These are phyloP conservation scores for Thermophis baileyi DNA, from an alignment of 2,113 vertebrate genomes.

Conservation along the genomic window DNA sequence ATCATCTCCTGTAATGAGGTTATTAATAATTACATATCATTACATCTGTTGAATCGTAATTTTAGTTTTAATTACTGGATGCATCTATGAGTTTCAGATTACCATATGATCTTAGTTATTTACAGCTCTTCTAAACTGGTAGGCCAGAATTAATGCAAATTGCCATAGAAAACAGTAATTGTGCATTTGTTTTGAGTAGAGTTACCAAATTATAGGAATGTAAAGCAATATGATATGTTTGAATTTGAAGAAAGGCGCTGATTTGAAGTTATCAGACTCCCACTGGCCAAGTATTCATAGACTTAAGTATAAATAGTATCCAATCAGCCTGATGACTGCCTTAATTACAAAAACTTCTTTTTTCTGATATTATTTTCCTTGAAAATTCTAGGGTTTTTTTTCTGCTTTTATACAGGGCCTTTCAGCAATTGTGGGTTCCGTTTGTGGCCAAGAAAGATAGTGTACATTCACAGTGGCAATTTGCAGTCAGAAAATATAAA, in stretches of 20 bases:
- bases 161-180: constrained; percentile 28
- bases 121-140: constrained; percentile 14
- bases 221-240: constrained; percentile 10
- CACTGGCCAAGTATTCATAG: neutral
- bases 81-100: constrained; percentile 42
- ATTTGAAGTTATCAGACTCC: neutral
- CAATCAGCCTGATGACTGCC: neutral
- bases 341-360: neutral
- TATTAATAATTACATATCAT: constrained; percentile 60
- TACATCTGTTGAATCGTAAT: constrained; percentile 53
- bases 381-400: neutral
- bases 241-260: neutral
- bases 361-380: neutral
- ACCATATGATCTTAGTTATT: constrained; percentile 35
- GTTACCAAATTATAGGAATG: neutral
- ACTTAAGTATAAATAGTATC: neutral
- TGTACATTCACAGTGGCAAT: neutral
- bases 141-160: constrained; percentile 34
- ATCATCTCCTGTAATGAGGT: constrained; percentile 59
- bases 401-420: neutral
- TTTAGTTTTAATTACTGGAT: constrained; percentile 54
- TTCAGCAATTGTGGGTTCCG: neutral
- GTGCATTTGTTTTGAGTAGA: constrained; percentile 26
- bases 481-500: neutral
- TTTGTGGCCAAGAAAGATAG: neutral